These are phyloP conservation scores for Scaptomyza caliginosa DNA, from an alignment of 2,888 invertebrate genomes.

Conservation along the genomic window DNA sequence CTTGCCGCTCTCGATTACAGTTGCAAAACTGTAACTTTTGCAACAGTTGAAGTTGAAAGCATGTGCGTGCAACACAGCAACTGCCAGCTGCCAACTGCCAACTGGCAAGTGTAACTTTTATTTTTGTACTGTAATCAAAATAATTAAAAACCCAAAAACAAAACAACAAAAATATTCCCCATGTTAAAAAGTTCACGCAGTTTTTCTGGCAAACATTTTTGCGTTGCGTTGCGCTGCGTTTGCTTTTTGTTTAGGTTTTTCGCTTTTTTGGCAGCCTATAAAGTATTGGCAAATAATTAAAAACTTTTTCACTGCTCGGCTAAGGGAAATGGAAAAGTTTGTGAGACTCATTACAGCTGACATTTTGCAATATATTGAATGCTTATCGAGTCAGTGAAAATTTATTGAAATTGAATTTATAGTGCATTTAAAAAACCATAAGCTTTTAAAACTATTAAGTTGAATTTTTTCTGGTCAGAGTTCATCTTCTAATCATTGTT, in stretches of 20 bases:
- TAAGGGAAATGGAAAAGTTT: constrained; percentile 66
- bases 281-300: constrained; percentile 73
- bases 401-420: constrained; percentile 4
- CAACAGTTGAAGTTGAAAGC: constrained; percentile 46
- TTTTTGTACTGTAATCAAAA: constrained; percentile 48
- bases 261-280: constrained; percentile 26
- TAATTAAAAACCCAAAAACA: constrained; percentile 35
- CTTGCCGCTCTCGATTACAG: constrained; percentile 36
- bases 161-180: constrained; percentile 25
- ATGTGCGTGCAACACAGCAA: constrained; percentile 41
- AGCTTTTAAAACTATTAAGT: background rate
- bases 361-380: constrained; percentile 36
- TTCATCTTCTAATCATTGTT: background rate
- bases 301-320: constrained; percentile 59
- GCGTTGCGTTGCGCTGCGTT: background rate
- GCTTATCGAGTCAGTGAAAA: constrained; percentile 14
- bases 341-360: constrained; percentile 41
- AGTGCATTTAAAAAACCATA: background rate
- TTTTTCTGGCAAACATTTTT: constrained; percentile 12
- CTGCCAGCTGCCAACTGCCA: too few species aligned
- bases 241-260: background rate
- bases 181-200: constrained; percentile 25
- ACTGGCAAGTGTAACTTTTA: too few species aligned
- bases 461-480: background rate
- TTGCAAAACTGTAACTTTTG: constrained; percentile 52